Base-by-base conservation (phyloP, 2,797 vertebrate genomes). In the Odontamblyopus rebecca region DNA sequence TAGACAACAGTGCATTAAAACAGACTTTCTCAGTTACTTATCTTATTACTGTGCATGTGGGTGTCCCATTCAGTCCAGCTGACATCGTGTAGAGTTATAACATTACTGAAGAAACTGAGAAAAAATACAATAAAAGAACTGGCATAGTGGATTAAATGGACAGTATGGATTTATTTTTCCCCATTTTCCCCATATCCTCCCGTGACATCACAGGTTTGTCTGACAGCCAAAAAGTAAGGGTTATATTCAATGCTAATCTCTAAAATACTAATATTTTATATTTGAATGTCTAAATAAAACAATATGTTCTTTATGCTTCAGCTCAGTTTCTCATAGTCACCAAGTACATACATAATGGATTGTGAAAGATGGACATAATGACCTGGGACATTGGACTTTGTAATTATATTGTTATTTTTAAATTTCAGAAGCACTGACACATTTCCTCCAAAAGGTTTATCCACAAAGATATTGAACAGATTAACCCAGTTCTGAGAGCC, bases 371-470 rank as follows among this genome's bases (percentile, higher is more conserved):
- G 5, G 5, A 53, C 5, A 53, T 53, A 53, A 56, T 23, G n/a
- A 56, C 23, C 18, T 53, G 19, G 2, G 51, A 53, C 18, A 23
- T 54, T 8, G 23, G 23, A 23, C n/a, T 2, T 23, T 7, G 1
- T 23, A 9, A 3, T 23, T 7, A n/a, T 59, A 26, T 29, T 59
- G 70, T 26, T 51, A 63, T 65, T 62, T 76, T 7, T 69, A 48
- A 38, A 75, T 61, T 56, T 72, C 73, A 78, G 82, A 79, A 80
- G 86, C 73, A 70, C 75, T 69, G 71, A 65, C 64, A 66, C 75
- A 82, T 68, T 67, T 38, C 7, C 72, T 2, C 53, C 7, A 54
- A 54, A 72, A 75, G 71, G 72, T 82, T 82, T 70, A 68, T 71
- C 41, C 75, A 66, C 32, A 71, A 73, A 74, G 75, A 54, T 71